A percentile compares a stretch with the other conserved stretches of the same genome.
Conservation (phyloP, 1,140 invertebrate genomes). For the Macrotrachela quadricornifera region DNA sequence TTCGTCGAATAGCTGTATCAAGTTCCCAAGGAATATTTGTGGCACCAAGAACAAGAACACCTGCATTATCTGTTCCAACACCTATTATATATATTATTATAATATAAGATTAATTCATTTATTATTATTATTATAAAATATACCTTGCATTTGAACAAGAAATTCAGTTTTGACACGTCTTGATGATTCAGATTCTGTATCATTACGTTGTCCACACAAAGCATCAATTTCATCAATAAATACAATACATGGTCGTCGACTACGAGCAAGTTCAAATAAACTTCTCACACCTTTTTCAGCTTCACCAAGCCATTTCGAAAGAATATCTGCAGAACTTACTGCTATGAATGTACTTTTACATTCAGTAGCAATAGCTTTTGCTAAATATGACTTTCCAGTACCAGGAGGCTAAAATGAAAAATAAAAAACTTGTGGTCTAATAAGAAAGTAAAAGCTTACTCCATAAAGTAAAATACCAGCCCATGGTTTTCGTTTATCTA, state of each 20-base stretch:
- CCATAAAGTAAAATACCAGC: conserved; percentile 93
- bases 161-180: conserved; percentile 97
- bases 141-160: conserved; percentile 85
- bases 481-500: conserved; percentile 60
- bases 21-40: conserved; percentile 99
- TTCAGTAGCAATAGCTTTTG: conserved; percentile 96
- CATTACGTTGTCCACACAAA: conserved; percentile 80
- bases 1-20: conserved; percentile 80
- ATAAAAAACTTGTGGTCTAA: conserved; percentile 11
- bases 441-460: conserved; percentile 31
- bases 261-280: conserved; percentile 76
- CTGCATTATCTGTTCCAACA: conserved; percentile 80
- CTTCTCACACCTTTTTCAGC: conserved; percentile 94
- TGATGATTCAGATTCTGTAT: conserved; percentile 95
- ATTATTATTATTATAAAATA: too few species aligned
- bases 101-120: too few species aligned
- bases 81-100: conserved; percentile 17
- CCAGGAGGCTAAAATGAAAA: conserved; percentile 57
- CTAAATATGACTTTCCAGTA: conserved; percentile 95
- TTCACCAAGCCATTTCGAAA: conserved; percentile 98
- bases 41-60: conserved; percentile 81
- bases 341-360: conserved; percentile 89
- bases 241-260: conserved; percentile 87
- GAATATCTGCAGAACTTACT: conserved; percentile 88
- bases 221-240: conserved; percentile 99